These are phyloP conservation scores for Ochlodes sylvanus DNA, from an alignment of 2,888 invertebrate genomes.

Conservation along the genomic window DNA sequence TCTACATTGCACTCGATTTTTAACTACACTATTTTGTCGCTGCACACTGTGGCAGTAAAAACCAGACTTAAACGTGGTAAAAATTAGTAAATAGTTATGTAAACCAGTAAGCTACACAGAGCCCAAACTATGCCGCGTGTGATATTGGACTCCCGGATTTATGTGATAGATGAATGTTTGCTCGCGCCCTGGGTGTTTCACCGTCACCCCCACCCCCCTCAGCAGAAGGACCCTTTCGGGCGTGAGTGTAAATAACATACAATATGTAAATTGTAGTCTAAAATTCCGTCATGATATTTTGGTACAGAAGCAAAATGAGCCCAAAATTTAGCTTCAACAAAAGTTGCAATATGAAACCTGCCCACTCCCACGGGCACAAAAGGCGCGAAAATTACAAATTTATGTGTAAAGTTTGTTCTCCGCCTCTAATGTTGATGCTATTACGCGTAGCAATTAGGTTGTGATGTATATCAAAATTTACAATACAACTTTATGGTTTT, in stretches of 20 bases:
- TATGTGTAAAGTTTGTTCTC: slow-evolving; percentile 48
- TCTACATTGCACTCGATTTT: no score
- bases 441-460: slow-evolving; percentile 45
- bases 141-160: not conserved
- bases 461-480: slow-evolving; percentile 40
- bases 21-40: no score
- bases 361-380: slow-evolving; percentile 44
- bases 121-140: not conserved
- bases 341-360: slow-evolving; percentile 45
- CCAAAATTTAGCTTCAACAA: slow-evolving; percentile 19
- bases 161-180: not conserved
- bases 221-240: not conserved
- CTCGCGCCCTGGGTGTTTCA: not conserved
- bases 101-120: not conserved
- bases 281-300: slow-evolving; percentile 7
- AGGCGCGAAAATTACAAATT: slow-evolving; percentile 48
- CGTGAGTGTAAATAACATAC: not conserved
- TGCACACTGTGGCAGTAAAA: no score
- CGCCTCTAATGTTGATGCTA: slow-evolving; percentile 45
- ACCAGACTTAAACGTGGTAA: no score
- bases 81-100: no score
- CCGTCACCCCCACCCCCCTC: not conserved
- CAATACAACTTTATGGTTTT: slow-evolving; percentile 30
- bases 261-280: slow-evolving; percentile 7
- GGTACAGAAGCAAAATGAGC: slow-evolving; percentile 6